A percentile compares a stretch with the other conserved stretches of the same genome.
Evolutionary conservation across 1,140 invertebrate species (phyloP).

Genomic region (Rhynchophorus ferrugineus): DNA sequence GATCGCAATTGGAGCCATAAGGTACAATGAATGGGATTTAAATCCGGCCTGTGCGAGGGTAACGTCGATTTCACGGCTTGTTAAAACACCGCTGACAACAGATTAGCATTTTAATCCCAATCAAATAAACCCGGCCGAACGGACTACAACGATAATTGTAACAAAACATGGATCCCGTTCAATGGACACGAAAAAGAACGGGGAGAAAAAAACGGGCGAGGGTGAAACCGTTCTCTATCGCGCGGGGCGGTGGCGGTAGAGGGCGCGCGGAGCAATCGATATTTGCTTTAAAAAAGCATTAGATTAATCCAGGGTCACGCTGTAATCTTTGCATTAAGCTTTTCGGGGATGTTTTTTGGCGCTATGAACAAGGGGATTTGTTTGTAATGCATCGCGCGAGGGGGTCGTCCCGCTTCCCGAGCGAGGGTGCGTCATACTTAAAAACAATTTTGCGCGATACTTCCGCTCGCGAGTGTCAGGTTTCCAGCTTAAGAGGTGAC

Average conservation of each 20-base stretch:
- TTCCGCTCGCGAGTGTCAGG: too few relatives aligned
- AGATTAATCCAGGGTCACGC: constrained; percentile 7
- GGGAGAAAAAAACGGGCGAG: neutral
- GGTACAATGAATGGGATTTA: too few relatives aligned
- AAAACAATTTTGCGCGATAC: too few relatives aligned
- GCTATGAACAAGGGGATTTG: neutral
- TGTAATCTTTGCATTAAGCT: constrained; percentile 10
- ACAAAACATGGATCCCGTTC: constrained; percentile 28
- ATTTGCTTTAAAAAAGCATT: constrained; percentile 11
- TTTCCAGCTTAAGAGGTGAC: too few relatives aligned
- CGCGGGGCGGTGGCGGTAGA: neutral
- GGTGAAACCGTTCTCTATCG: constrained; percentile 4
- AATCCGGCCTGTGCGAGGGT: too few relatives aligned
- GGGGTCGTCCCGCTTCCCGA: neutral
- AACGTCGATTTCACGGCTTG: constrained; percentile 21
- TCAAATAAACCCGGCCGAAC: too few relatives aligned
- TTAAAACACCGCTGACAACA: constrained; percentile 23
- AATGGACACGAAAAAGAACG: constrained; percentile 8
- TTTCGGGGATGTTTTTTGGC: neutral
- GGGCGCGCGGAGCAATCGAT: neutral
- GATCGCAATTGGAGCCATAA: too few relatives aligned
- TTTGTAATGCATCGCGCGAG: neutral
- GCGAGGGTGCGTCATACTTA: neutral
- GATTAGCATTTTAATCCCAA: too few relatives aligned
- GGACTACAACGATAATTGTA: constrained; percentile 25